Evolutionary conservation across 2,113 vertebrate genomes (phyloP), one percentile per base, ranked within the genome.

Genomic region (Coracopsis vasa): DNA sequence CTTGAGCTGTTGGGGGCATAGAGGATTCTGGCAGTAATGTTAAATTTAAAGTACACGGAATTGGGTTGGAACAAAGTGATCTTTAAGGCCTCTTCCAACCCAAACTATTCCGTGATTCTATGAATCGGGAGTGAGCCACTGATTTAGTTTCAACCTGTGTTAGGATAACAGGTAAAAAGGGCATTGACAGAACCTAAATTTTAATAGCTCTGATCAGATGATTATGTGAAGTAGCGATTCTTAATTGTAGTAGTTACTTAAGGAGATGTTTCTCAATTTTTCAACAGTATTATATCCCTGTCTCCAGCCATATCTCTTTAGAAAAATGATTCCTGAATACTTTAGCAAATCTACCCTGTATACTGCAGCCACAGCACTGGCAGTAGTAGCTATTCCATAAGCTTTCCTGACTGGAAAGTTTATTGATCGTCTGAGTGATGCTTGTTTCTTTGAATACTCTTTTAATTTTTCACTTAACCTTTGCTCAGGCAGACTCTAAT

Each of bases 11-110:
- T 73, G 45, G 28, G 9, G 4, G 16, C 1, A 1, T 39, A n/a
- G 11, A 4, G 6, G 53, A 50, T 2, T 19, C 25, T 37, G 45
- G 2, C 8, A 88, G 42, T 28, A 81, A 1, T 1, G 2, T 21
- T 13, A 67, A 24, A 60, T 5, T 39, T 81, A 15, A 70, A 66
- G 27, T 9, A 18, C 4, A 25, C n/a, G 12, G 16, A 35, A 58
- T 5, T 35, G 33, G 13, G 13, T 16, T 58, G 13, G 21, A n/a
- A 58, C 21, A 24, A 35, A 13, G 21, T 24, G 56, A 24, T 35
- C 33, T 58, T 58, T 35, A 35, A 24, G 33, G 21, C 23, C 33
- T 35, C 13, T 58, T 58, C 56, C 33, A 24, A 58, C n/a, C 20
- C 33, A 58, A 35, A 35, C 56, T 24, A 24, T 24, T 35, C 9